phyloP scores from a whole-genome alignment of 2,113 vertebrate species.

The Neogale vison region DNA sequence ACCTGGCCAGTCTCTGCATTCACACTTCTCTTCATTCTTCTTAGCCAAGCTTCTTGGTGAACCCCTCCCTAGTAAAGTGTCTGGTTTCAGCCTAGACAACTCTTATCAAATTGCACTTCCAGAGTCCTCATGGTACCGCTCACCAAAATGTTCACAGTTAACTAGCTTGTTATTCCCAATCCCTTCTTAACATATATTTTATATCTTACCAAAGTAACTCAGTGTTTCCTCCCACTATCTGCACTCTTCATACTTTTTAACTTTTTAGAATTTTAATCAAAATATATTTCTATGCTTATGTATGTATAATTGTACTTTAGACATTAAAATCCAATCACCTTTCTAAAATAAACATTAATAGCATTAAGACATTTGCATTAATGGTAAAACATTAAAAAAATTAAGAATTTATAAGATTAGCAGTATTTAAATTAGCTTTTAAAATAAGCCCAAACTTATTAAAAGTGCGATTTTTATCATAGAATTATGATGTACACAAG shows the following conservation, averaged over 20 bases:
- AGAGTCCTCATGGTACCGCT: neutral
- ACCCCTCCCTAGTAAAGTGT: neutral
- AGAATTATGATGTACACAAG: neutral
- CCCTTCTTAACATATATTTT: neutral
- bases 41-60: neutral
- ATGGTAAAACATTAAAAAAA: neutral
- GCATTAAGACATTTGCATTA: neutral
- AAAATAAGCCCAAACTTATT: neutral
- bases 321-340: neutral
- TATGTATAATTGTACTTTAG: neutral
- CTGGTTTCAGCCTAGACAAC: neutral
- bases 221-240: neutral
- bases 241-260: neutral
- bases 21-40: neutral
- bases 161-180: neutral
- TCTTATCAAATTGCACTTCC: neutral
- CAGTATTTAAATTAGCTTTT: neutral
- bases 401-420: neutral
- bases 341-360: neutral
- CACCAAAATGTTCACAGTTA: neutral
- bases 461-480: neutral
- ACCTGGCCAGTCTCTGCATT: neutral
- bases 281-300: neutral
- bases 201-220: neutral
- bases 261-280: neutral